Evolutionary conservation across 2,888 invertebrate genomes (phyloP).

Genomic region (Cryptus viduatorius): DNA sequence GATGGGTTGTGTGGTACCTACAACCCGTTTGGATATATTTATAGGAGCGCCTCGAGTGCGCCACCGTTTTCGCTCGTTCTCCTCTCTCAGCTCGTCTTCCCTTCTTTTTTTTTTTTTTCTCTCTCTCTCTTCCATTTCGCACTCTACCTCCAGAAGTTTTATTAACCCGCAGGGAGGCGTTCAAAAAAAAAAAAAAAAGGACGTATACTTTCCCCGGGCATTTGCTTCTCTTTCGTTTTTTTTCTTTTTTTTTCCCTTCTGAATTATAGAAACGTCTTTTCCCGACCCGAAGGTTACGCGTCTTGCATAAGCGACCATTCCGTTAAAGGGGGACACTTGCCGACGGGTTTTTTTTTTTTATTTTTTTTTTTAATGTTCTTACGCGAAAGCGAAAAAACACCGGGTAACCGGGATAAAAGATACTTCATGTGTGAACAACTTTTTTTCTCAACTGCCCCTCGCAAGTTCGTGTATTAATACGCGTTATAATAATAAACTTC

Average conservation of each 20-base stretch:
- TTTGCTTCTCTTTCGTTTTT: background rate
- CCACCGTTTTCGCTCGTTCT: constrained; percentile 33
- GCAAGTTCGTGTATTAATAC: background rate
- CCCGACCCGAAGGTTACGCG: constrained; percentile 32
- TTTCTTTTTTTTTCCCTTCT: background rate
- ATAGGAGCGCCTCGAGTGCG: constrained; percentile 43
- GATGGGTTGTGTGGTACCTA: constrained; percentile 15
- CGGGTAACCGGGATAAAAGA: background rate
- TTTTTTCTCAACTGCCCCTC: background rate
- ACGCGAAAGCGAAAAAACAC: constrained; percentile 4
- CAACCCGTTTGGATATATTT: constrained; percentile 53
- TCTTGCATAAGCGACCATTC: constrained; percentile 50
- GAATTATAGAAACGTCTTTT: constrained; percentile 58
- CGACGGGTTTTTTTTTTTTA: constrained; percentile 24
- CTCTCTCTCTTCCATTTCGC: constrained; percentile 27
- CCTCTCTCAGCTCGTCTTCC: constrained; percentile 22
- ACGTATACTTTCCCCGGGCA: background rate
- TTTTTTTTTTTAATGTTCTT: constrained; percentile 19
- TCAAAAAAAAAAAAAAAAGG: constrained; percentile 9
- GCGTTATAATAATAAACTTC: background rate
- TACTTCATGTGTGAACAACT: background rate
- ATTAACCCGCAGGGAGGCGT: constrained; percentile 50
- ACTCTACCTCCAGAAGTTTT: constrained; percentile 43
- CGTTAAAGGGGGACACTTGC: constrained; percentile 12
- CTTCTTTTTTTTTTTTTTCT: background rate